Base-by-base conservation (phyloP, 2,113 vertebrate species). In the Copsychus sechellarum region DNA sequence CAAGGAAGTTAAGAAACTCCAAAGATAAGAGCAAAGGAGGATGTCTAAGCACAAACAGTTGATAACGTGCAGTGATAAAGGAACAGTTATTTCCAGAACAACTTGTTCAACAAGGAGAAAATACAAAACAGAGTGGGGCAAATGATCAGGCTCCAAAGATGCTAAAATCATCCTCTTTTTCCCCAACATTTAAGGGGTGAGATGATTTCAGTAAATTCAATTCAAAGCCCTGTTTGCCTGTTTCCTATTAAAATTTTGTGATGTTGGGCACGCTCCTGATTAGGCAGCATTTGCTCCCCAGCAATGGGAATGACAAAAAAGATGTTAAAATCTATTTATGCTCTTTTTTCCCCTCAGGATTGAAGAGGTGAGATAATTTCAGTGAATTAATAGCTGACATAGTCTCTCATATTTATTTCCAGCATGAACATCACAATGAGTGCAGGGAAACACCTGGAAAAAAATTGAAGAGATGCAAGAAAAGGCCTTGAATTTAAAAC, bases 1-100 rank as follows among this genome's bases (percentile, higher is more conserved):
- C 13, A 45, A 86, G 81, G 96, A 98, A 97, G 95, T 97, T 69
- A 76, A 97, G 96, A 95, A 96, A 97, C 70, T 60, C 47, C 45
- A 54, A 22, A 95, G 97, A 98, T 97, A 97, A 98, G 94, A 64
- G 42, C 53, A 48, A 36, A 86, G 87, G 72, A 93, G 87, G 85
- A 78, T 89, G 86, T 81, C 71, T 64, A 40, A 87, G 53, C 62
- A 81, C 71, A 84, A 40, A 79, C 67, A 86, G 91, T 21, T 71
- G 97, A 97, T 94, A 93, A 94, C 6, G 14, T 88, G 72, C 23
- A 1, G 3, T 90, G 96, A 97, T 96, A 97, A 96, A 50, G 42
- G 84, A 97, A 95, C 96, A 54, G 76, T 85, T 95, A 11, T 23
- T 93, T 81, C 64, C 67, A 88, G 7, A 82, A 67, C 67, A 57